Evolutionary conservation across 2,113 vertebrate genomes (phyloP).

Genomic region (Hippocampus comes): DNA sequence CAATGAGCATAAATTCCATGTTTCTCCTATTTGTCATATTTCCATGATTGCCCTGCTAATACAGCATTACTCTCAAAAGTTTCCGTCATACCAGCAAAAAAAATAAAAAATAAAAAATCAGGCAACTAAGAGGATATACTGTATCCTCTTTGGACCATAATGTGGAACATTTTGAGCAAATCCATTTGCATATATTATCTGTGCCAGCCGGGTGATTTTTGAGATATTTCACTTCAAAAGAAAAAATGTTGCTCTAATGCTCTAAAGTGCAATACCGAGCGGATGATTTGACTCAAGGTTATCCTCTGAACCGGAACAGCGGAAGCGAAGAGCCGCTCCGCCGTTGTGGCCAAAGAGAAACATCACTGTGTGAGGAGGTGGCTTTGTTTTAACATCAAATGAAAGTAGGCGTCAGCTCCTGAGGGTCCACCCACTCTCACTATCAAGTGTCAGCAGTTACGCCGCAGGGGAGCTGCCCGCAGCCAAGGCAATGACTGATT

Average conservation of each 20-base stretch:
- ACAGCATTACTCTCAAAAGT: conserved; percentile 16
- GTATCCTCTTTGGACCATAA: not conserved
- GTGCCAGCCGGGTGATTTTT: not conserved
- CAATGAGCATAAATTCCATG: too few species aligned
- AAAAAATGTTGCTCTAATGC: conserved; percentile 1
- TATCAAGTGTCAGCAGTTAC: conserved; percentile 32
- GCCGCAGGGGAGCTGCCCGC: conserved; percentile 15
- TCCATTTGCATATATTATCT: not conserved
- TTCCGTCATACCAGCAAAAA: not conserved
- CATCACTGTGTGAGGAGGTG: not conserved
- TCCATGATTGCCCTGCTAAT: conserved; percentile 27
- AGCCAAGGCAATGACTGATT: conserved; percentile 36
- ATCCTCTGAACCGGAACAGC: not conserved
- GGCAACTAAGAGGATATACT: not conserved
- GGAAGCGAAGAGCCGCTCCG: not conserved
- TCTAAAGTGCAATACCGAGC: not conserved
- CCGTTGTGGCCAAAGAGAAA: not conserved
- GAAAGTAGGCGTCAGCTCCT: conserved; percentile 20
- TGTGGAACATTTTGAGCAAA: not conserved
- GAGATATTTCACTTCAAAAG: not conserved
- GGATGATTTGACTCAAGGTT: not conserved
- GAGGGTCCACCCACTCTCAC: conserved; percentile 35
- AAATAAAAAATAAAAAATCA: not conserved
- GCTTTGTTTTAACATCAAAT: conserved; percentile 27
- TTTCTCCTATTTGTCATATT: too few species aligned